A percentile compares a stretch with the other conserved stretches of the same genome.
Conservation (phyloP, 2,888 invertebrate species). For the Lasioglossum pauxillum region DNA sequence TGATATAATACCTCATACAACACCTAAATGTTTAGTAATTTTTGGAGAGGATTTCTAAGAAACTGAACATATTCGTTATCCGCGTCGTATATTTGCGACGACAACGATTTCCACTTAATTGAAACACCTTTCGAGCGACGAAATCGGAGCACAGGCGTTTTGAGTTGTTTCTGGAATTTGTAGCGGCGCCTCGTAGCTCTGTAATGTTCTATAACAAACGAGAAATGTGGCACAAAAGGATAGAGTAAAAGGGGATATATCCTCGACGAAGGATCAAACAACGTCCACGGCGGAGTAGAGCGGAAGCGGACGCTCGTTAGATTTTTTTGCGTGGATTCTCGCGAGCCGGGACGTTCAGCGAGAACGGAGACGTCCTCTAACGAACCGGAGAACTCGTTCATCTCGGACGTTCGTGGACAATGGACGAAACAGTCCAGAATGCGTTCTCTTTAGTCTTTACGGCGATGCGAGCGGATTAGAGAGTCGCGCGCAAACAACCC, state of each 20-base stretch:
- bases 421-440: constrained; percentile 3
- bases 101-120: too few species aligned
- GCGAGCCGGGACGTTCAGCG: background rate
- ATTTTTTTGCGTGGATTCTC: constrained; percentile 43
- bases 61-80: too few species aligned
- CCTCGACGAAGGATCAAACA: background rate
- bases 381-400: constrained; percentile 48
- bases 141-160: background rate
- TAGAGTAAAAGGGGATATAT: constrained; percentile 32
- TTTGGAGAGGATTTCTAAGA: too few species aligned
- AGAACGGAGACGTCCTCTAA: constrained; percentile 38
- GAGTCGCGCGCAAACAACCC: background rate
- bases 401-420: constrained; percentile 24
- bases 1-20: too few species aligned
- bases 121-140: too few species aligned
- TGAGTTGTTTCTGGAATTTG: background rate
- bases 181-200: constrained; percentile 11
- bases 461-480: background rate
- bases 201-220: background rate
- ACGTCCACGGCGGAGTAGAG: constrained; percentile 38
- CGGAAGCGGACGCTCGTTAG: constrained; percentile 54
- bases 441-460: background rate
- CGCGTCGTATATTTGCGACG: too few species aligned
- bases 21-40: too few species aligned
- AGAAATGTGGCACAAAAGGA: background rate